Evolutionary conservation across 2,888 invertebrate genomes (phyloP), one percentile per base, ranked within the genome.

Genomic region (Pycnomerus fuliginosus): DNA sequence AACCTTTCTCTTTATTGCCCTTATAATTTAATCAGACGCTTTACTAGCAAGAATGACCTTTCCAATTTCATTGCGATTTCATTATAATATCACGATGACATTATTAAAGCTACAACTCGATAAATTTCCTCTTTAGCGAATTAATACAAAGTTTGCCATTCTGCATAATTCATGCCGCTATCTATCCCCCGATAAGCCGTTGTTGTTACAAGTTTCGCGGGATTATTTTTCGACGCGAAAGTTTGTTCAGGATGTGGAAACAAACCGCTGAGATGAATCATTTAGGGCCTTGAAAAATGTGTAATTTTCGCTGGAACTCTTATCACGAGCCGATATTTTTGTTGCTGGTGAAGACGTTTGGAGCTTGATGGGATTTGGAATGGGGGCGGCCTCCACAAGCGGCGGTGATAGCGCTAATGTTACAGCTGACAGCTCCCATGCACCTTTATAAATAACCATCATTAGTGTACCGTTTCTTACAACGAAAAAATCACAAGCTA

Each of bases 361-460:
- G 44, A 50, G 48, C 53, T 54, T 62, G 64, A 63, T 59, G 63
- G 56, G 34, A 52, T 58, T 52, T 48, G 51, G 58, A 61, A 62
- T 61, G 54, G 55, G 53, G 54, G 48, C 52, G 45, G 53, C 47
- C n/a, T n/a, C n/a, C n/a, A n/a, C 50, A 55, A 56, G 60, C 60
- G 58, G 53, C 52, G 57, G 54, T 67, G 66, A 67, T 66, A 67
- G 62, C 64, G 61, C 62, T 67, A 68, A 68, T 67, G 67, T 65
- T 58, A 57, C 68, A 68, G 62, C 66, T 65, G 68, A 56, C 64
- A 59, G 57, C 61, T 67, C 68, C 59, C 67, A 67, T 64, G 62
- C 60, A 68, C 67, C 63, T 68, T 67, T 69, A 69, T 67, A 69
- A 68, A 69, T 69, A 68, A 66, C 69, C 61, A 62, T 65, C 69